phyloP scores from a whole-genome alignment of 1,140 invertebrate species.

The Anastrepha ludens region DNA sequence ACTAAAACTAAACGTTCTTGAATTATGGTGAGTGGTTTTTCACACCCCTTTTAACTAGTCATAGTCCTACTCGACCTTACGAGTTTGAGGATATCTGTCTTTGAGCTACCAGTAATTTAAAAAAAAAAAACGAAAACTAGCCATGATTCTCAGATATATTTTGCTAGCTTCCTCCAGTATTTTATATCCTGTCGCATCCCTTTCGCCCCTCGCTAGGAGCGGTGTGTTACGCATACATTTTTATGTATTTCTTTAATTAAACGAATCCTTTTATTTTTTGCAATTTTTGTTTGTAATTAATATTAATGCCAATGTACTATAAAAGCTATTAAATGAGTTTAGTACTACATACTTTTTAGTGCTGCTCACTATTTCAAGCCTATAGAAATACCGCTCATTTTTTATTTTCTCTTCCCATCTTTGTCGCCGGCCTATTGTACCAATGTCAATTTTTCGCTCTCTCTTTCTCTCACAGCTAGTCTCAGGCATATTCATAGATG shows the following conservation, averaged over 20 bases:
- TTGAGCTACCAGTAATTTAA: too few species aligned
- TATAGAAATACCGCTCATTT: not conserved
- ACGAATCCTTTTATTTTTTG: not conserved
- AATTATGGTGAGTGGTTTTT: too few species aligned
- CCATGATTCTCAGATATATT: too few species aligned
- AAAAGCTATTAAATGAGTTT: not conserved
- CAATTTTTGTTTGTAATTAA: conserved; percentile 19
- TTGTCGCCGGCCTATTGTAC: not conserved
- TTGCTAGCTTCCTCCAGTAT: too few species aligned
- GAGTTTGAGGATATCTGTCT: too few species aligned
- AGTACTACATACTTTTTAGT: not conserved
- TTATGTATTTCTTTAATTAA: not conserved
- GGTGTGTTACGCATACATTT: not conserved
- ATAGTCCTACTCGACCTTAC: too few species aligned
- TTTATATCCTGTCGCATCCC: too few species aligned
- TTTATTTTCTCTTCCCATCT: not conserved
- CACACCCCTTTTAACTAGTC: too few species aligned
- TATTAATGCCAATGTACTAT: not conserved
- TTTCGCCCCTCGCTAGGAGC: too few species aligned
- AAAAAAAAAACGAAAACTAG: too few species aligned
- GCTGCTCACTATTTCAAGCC: not conserved
- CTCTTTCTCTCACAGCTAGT: not conserved
- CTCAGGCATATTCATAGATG: not conserved
- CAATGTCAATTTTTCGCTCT: not conserved
- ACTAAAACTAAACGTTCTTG: too few species aligned